Percentiles rank a stretch among this genome's conserved stretches.
phyloP scores from a whole-genome alignment of 2,113 vertebrate genomes.

The Delphinus delphis region DNA sequence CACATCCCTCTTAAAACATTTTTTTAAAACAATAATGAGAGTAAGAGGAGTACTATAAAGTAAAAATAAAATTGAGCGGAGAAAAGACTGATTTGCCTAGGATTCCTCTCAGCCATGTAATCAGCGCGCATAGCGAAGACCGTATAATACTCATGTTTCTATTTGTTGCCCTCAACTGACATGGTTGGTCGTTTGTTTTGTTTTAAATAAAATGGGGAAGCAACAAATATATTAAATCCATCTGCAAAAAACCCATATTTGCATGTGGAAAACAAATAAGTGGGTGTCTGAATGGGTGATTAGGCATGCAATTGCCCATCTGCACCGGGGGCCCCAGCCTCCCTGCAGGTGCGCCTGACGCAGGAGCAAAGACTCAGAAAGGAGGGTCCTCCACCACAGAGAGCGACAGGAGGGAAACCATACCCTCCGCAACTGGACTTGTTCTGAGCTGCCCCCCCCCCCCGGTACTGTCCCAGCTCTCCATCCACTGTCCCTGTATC shows the following conservation, averaged over 20 bases:
- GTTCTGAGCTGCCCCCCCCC: not conserved
- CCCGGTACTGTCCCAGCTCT: not conserved
- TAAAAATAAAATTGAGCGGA: slow-evolving; percentile 43
- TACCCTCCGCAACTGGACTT: not conserved
- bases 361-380: not conserved
- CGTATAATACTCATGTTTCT: slow-evolving; percentile 47
- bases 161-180: slow-evolving; percentile 68
- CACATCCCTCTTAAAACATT: not conserved
- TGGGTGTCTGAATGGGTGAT: slow-evolving; percentile 74
- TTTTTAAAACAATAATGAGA: not conserved
- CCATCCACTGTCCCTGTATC: not conserved
- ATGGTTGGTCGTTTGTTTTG: slow-evolving; percentile 66
- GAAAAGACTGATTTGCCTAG: slow-evolving; percentile 69
- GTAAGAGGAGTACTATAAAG: not conserved
- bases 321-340: not conserved
- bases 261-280: slow-evolving; percentile 79
- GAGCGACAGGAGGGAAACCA: not conserved
- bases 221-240: slow-evolving; percentile 74
- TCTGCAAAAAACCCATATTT: slow-evolving; percentile 75
- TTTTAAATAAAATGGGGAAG: slow-evolving; percentile 81
- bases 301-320: slow-evolving; percentile 74
- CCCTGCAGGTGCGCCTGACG: slow-evolving; percentile 27
- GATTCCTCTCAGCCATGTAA: slow-evolving; percentile 49
- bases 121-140: not conserved
- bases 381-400: not conserved